A percentile compares a stretch with the other conserved stretches of the same genome.
Conservation (phyloP, 2,113 vertebrate genomes). For the Rhea pennata region DNA sequence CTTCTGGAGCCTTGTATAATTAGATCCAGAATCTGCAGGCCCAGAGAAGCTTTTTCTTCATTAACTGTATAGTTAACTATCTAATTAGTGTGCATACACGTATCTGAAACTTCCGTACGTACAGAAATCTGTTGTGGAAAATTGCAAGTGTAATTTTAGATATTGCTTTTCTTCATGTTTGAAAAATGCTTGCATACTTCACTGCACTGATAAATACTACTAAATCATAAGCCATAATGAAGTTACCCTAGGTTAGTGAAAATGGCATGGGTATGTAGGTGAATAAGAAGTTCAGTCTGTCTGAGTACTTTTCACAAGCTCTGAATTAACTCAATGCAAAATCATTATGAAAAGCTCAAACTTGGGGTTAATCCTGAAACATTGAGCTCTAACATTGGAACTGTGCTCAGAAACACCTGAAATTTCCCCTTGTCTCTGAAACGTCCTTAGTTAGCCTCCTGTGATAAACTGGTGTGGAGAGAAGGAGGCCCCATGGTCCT, state of each 20-base stretch:
- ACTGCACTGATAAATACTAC: not conserved
- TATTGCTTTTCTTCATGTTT: not conserved
- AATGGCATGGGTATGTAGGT: not conserved
- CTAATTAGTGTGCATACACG: not conserved
- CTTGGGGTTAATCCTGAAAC: not conserved
- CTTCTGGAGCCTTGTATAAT: not conserved
- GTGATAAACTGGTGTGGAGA: not conserved
- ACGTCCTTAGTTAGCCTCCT: not conserved
- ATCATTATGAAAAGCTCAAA: not conserved
- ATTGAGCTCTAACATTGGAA: not conserved
- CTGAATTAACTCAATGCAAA: not conserved
- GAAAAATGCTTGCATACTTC: not conserved
- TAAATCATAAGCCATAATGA: not conserved
- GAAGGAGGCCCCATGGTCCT: not conserved
- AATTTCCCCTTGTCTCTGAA: fast-evolving
- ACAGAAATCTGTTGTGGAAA: not conserved
- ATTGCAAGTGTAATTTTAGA: not conserved
- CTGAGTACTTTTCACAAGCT: not conserved
- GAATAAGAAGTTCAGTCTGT: not conserved
- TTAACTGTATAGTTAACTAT: not conserved
- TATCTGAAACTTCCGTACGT: not conserved
- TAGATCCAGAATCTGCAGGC: not conserved
- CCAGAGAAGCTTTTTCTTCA: not conserved
- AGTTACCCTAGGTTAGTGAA: not conserved
- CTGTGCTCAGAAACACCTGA: not conserved